Evolutionary conservation across 2,888 invertebrate species (phyloP).

Genomic region (Cheiracanthium punctorium): DNA sequence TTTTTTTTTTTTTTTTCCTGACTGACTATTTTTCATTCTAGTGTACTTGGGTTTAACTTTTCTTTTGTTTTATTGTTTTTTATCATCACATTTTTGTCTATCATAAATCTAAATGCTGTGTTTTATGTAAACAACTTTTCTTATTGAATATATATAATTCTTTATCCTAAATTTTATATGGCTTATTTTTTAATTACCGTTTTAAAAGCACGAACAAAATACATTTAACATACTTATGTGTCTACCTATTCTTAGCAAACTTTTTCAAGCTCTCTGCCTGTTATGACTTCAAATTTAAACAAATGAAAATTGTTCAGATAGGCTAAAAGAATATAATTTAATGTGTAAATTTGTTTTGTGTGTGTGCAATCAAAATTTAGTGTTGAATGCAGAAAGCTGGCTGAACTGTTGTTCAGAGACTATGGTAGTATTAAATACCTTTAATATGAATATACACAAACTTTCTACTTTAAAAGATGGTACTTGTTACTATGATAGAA

Average conservation of each 20-base stretch:
- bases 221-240: background rate
- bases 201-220: conserved; percentile 9
- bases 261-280: background rate
- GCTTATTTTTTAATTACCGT: background rate
- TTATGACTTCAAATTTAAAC: background rate
- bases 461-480: conserved; percentile 9
- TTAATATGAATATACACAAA: conserved; percentile 10
- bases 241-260: conserved; percentile 10
- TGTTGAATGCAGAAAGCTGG: conserved; percentile 7
- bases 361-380: background rate
- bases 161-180: no score
- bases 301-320: background rate
- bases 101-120: no score
- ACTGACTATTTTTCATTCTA: no score
- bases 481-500: conserved; percentile 13
- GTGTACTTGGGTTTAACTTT: no score
- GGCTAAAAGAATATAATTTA: background rate
- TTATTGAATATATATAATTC: no score
- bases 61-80: no score
- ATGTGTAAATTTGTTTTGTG: background rate
- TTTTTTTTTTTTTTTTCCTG: no score
- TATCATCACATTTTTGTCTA: no score
- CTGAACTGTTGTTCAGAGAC: background rate
- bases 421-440: conserved; percentile 7
- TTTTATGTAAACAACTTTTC: no score